Evolutionary conservation across 2,888 invertebrate species (phyloP).

Genomic region (Drosophila niveifrons): DNA sequence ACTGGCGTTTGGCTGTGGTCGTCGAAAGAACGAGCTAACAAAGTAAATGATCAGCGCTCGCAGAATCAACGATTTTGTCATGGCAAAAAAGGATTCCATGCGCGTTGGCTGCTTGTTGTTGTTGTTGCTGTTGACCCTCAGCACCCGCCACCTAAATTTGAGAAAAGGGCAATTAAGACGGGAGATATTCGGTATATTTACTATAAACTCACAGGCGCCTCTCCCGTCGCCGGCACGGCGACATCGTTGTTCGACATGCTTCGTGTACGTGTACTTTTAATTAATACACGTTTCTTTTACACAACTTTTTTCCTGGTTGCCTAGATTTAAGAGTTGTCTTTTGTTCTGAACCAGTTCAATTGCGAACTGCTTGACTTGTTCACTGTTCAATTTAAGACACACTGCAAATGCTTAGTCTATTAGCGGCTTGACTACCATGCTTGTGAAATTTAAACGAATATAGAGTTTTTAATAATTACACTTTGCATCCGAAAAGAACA

Average conservation of each 20-base stretch:
- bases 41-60: slow-evolving; percentile 97
- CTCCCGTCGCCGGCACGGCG: slow-evolving; percentile 47
- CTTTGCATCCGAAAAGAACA: not conserved
- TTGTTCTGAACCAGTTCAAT: slow-evolving; percentile 10
- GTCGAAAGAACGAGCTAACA: slow-evolving; percentile 95
- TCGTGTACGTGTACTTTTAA: slow-evolving; percentile 49
- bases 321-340: slow-evolving; percentile 33
- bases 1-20: slow-evolving; percentile 85
- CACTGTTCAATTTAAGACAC: not conserved
- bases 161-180: not conserved
- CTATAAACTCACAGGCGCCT: slow-evolving; percentile 45
- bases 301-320: slow-evolving; percentile 48
- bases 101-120: slow-evolving; percentile 86
- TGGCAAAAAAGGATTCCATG: slow-evolving; percentile 92
- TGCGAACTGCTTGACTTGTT: not conserved
- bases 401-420: not conserved
- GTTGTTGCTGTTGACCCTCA: slow-evolving; percentile 60
- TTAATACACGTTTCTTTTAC: slow-evolving; percentile 62
- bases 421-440: not conserved
- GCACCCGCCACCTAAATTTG: slow-evolving; percentile 44
- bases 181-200: not conserved
- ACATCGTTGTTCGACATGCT: slow-evolving; percentile 69
- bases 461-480: not conserved
- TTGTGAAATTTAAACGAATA: not conserved
- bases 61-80: slow-evolving; percentile 94